Conservation (phyloP, 1,140 invertebrate genomes). For the Diuraphis noxia region DNA sequence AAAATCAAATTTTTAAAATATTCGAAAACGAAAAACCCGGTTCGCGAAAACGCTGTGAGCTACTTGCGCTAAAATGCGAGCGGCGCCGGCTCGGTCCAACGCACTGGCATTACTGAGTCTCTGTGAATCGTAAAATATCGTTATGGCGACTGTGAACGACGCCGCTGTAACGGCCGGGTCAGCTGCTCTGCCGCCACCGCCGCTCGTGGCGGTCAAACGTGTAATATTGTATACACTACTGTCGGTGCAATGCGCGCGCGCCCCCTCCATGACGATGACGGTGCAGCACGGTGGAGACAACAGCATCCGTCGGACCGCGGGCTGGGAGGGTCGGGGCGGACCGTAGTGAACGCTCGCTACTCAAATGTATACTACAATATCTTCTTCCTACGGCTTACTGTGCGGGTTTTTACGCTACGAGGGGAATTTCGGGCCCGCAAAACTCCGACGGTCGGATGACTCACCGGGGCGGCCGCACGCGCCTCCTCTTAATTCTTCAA, state of each 20-base stretch:
- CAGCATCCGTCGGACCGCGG: conserved; percentile 1
- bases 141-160: not conserved
- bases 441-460: not conserved
- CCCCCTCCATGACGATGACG: not conserved
- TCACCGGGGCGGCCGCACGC: not conserved
- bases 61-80: conserved; percentile 44
- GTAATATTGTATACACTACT: not conserved
- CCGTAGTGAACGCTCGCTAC: not conserved
- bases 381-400: not conserved
- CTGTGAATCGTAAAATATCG: not conserved
- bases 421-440: not conserved
- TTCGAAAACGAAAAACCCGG: not conserved
- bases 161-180: conserved; percentile 40
- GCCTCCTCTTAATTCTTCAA: not conserved
- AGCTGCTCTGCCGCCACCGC: conserved; percentile 30
- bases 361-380: too few relatives aligned
- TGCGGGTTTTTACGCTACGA: not conserved
- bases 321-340: not conserved
- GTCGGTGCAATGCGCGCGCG: too few relatives aligned
- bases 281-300: not conserved
- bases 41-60: not conserved
- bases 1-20: not conserved
- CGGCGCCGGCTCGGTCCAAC: conserved; percentile 42
- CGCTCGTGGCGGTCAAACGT: conserved; percentile 37
- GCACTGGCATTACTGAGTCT: conserved; percentile 46